phyloP scores from a whole-genome alignment of 2,888 invertebrate genomes.

The Trilocha varians region DNA sequence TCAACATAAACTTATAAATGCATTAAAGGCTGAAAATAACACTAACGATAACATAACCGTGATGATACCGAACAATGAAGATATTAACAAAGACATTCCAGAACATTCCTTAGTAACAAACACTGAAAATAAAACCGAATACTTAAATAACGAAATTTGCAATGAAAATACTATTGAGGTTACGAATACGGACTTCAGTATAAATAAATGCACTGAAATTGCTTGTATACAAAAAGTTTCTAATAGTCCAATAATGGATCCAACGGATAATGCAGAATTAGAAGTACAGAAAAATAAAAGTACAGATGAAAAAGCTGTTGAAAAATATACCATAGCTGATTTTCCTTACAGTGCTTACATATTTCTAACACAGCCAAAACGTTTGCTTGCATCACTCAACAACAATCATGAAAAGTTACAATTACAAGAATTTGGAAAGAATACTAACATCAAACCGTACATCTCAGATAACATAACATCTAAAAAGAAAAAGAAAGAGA shows the following conservation, averaged over 20 bases:
- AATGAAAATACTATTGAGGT: background rate
- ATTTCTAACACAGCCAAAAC: constrained; percentile 46
- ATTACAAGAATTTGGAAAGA: constrained; percentile 23
- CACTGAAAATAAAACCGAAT: background rate
- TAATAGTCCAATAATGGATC: background rate
- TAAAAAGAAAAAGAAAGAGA: constrained; percentile 29
- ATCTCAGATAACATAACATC: constrained; percentile 14
- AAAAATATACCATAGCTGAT: constrained; percentile 21
- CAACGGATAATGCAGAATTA: constrained; percentile 1
- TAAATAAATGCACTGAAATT: background rate
- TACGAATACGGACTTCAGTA: background rate
- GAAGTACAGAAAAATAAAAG: background rate
- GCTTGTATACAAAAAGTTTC: background rate
- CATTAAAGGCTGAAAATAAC: constrained; percentile 18
- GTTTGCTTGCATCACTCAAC: constrained; percentile 24
- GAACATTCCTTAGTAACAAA: background rate
- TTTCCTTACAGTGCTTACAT: constrained; percentile 47
- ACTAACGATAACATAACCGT: constrained; percentile 3
- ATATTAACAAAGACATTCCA: constrained; percentile 8
- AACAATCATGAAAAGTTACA: constrained; percentile 17
- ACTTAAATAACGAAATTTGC: background rate
- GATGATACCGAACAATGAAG: constrained; percentile 8
- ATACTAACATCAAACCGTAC: constrained; percentile 19
- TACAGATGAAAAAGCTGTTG: constrained; percentile 7
- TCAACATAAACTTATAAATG: constrained; percentile 33